Conservation (phyloP, 2,888 invertebrate genomes). For the Augochlorella aurata region DNA sequence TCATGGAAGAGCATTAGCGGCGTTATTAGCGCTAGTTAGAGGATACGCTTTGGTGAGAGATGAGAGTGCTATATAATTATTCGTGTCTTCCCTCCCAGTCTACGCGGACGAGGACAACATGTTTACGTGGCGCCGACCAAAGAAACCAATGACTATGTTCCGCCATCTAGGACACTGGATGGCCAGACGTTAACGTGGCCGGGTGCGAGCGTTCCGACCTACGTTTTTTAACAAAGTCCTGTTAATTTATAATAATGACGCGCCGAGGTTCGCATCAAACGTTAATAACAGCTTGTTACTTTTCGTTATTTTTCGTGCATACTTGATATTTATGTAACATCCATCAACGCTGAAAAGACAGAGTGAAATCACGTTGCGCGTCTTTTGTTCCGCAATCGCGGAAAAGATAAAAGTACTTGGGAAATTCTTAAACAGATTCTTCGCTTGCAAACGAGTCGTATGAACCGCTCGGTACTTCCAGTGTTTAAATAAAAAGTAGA, state of each 20-base stretch:
- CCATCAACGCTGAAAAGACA: neutral
- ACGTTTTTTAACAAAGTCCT: conserved; percentile 34
- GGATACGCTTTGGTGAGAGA: conserved; percentile 74
- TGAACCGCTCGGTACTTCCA: no score
- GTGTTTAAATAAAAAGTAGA: no score
- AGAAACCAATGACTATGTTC: conserved; percentile 46
- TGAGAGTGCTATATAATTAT: conserved; percentile 76
- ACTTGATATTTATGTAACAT: neutral
- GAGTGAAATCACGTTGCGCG: neutral
- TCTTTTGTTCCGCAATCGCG: no score
- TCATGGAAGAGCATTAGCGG: conserved; percentile 77
- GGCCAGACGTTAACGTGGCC: conserved; percentile 42
- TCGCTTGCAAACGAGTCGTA: no score
- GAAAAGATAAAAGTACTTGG: no score
- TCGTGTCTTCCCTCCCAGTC: conserved; percentile 55
- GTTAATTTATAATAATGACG: conserved; percentile 42
- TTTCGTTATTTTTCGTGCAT: neutral
- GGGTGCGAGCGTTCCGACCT: neutral
- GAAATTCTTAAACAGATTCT: no score
- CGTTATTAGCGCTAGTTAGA: conserved; percentile 79
- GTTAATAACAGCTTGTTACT: neutral
- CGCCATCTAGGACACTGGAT: conserved; percentile 49
- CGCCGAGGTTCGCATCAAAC: conserved; percentile 15
- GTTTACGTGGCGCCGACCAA: conserved; percentile 69
- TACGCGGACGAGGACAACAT: conserved; percentile 64